Evolutionary conservation across 2,113 vertebrate species (phyloP).

Genomic region (Amphilophus citrinellus): DNA sequence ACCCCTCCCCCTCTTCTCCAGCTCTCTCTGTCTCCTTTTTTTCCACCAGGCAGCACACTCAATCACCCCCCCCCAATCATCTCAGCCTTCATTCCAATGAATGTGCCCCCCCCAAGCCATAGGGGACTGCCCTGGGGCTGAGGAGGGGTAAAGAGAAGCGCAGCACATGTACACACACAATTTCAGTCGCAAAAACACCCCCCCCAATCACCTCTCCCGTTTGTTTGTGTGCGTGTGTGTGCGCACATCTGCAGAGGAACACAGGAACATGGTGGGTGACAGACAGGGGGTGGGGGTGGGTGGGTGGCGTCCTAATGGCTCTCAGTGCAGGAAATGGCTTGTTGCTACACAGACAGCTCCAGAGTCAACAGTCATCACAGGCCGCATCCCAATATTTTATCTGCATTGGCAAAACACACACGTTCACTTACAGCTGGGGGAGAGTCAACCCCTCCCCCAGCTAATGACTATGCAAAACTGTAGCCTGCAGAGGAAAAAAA

Average conservation of each 20-base stretch:
- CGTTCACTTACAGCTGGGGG: constrained; percentile 30
- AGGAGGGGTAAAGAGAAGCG: constrained; percentile 56
- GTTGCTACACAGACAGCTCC: constrained; percentile 66
- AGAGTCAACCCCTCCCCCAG: constrained; percentile 21
- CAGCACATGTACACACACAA: constrained; percentile 62
- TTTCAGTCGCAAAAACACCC: constrained; percentile 45
- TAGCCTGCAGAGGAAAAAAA: constrained; percentile 6
- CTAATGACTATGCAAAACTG: constrained; percentile 64
- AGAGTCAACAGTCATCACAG: constrained; percentile 62
- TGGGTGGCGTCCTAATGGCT: constrained; percentile 60
- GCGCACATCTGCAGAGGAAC: constrained; percentile 79
- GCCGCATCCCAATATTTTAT: constrained; percentile 45
- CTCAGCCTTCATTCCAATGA: constrained; percentile 80
- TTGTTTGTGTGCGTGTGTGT: constrained; percentile 28
- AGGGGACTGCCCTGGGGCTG: constrained; percentile 64
- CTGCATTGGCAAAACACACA: constrained; percentile 44
- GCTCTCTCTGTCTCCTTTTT: constrained; percentile 55
- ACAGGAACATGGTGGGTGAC: constrained; percentile 53
- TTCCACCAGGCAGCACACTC: constrained; percentile 78
- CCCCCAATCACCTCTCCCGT: not conserved
- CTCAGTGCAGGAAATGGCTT: constrained; percentile 68
- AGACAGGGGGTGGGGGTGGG: not conserved
- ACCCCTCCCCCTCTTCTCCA: constrained; percentile 56
- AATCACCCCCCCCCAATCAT: constrained; percentile 72
- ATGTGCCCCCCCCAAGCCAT: constrained; percentile 73